A percentile compares a stretch with the other conserved stretches of the same genome.
Conservation (phyloP, 2,797 vertebrate species). For the Mus minutoides region DNA sequence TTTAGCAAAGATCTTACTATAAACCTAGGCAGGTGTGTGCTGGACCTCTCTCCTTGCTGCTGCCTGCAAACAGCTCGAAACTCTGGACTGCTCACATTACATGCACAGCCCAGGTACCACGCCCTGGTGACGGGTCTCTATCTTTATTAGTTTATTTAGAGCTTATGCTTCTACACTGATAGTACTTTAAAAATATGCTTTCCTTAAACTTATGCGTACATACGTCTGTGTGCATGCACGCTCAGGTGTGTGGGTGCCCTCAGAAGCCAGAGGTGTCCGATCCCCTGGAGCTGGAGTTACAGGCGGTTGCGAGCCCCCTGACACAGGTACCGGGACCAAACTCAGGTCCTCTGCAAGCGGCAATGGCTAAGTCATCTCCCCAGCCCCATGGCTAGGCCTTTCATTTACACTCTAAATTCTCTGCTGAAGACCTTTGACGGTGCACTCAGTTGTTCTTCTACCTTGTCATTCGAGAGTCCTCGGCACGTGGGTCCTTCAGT, state of each 20-base stretch:
- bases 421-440: neutral
- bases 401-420: neutral
- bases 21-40: neutral
- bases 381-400: neutral
- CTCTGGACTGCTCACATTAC: neutral
- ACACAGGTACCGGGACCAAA: neutral
- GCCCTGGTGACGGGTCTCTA: neutral
- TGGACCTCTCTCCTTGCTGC: neutral
- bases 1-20: neutral
- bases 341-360: neutral
- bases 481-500: neutral
- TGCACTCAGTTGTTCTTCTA: neutral
- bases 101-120: neutral
- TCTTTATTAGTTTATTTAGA: conserved; percentile 21
- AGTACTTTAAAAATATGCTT: neutral
- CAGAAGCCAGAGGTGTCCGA: neutral
- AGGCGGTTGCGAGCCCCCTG: neutral
- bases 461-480: neutral
- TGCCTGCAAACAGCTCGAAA: neutral
- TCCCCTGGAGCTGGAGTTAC: neutral
- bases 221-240: neutral
- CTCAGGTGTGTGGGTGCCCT: too few relatives aligned
- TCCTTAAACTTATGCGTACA: neutral
- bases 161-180: neutral
- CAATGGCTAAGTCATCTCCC: neutral